Percentiles rank a stretch among this genome's conserved stretches.
Evolutionary conservation across 2,113 vertebrate species (phyloP).

Genomic region (Callipepla californica): DNA sequence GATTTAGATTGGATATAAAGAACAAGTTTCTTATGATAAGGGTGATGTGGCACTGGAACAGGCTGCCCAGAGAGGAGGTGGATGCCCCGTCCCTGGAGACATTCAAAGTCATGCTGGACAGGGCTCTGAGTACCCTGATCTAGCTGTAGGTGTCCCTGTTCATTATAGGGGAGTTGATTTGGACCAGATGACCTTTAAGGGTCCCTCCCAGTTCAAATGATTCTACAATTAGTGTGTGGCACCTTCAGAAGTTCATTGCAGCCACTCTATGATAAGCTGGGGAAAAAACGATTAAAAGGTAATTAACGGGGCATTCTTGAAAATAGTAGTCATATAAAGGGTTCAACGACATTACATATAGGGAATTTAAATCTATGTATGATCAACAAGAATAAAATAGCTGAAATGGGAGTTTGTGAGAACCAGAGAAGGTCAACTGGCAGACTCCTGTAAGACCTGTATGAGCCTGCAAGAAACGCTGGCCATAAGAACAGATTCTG

Average conservation of each 20-base stretch:
- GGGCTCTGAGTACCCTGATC: too few species aligned
- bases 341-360: not conserved
- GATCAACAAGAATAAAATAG: not conserved
- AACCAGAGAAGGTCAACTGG: not conserved
- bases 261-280: not conserved
- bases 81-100: too few species aligned
- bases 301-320: not conserved
- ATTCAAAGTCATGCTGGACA: too few species aligned
- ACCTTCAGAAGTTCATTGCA: not conserved
- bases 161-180: too few species aligned
- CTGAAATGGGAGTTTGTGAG: not conserved
- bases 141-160: too few species aligned
- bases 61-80: too few species aligned
- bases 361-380: not conserved
- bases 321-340: not conserved
- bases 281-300: not conserved
- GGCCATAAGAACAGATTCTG: not conserved
- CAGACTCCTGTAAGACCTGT: not conserved
- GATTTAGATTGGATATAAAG: too few species aligned
- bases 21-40: too few species aligned
- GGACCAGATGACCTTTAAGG: too few species aligned
- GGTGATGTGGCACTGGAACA: too few species aligned
- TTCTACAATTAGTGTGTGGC: not conserved
- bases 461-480: not conserved
- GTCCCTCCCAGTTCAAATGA: too few species aligned